Conservation (phyloP, 2,797 vertebrate genomes). For the Bufotes viridis region DNA sequence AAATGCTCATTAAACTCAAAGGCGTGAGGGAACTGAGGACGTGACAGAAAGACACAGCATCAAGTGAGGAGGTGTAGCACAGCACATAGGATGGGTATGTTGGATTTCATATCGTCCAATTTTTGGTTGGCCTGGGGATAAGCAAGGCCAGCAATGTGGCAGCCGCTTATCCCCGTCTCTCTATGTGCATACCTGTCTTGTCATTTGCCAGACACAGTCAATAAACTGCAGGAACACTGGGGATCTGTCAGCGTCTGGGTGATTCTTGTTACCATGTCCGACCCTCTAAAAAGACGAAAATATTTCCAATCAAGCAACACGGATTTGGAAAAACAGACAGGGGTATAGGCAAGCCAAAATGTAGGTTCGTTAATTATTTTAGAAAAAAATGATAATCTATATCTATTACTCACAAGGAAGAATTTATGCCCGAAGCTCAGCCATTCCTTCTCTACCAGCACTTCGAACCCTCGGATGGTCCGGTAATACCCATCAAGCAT, state of each 20-base stretch:
- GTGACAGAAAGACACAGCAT: neutral
- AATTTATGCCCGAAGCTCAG: slow-evolving; percentile 95
- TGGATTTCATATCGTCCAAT: too few relatives aligned
- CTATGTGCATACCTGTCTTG: slow-evolving; percentile 83
- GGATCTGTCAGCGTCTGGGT: slow-evolving; percentile 92
- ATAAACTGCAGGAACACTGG: slow-evolving; percentile 97
- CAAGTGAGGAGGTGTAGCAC: too few relatives aligned
- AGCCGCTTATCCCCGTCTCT: too few relatives aligned
- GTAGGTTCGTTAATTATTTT: neutral
- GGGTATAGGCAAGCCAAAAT: neutral
- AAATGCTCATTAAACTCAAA: slow-evolving; percentile 98
- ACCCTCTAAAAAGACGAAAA: slow-evolving; percentile 78
- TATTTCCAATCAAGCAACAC: neutral
- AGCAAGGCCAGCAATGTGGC: too few relatives aligned
- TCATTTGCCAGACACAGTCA: slow-evolving; percentile 98
- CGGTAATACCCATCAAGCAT: slow-evolving; percentile 93
- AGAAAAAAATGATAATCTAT: neutral
- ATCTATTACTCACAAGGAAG: slow-evolving; percentile 84
- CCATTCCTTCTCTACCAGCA: slow-evolving; percentile 97
- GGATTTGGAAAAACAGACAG: neutral
- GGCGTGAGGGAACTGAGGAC: slow-evolving; percentile 91
- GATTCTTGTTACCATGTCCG: slow-evolving; percentile 96
- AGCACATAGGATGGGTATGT: too few relatives aligned
- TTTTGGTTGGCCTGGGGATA: too few relatives aligned
- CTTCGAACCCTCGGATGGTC: slow-evolving; percentile 90